Evolutionary conservation across 2,888 invertebrate species (phyloP), one percentile per base, ranked within the genome.

Genomic region (Rhingia campestris): DNA sequence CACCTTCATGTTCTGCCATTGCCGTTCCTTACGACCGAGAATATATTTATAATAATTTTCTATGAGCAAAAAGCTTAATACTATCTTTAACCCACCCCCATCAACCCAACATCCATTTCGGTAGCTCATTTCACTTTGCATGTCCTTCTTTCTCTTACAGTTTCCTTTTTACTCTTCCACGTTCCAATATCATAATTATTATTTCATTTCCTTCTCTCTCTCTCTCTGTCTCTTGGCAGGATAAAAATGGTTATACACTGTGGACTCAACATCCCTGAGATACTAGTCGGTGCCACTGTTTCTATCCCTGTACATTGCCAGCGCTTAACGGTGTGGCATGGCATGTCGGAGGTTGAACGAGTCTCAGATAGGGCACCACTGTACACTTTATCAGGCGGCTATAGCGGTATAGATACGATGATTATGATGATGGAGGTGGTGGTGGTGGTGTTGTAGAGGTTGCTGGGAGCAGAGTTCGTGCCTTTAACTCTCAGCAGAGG

Each of bases 251-350:
- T 69, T 69, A 73, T 63, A 82, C 22, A 22, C 22, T 22, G 22
- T 22, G 22, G 22, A 22, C 22, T 22, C 22, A 22, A 22, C 69
- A 79, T 67, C 67, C 56, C 72, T 64, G 58, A 73, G 69, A 80
- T 74, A 49, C 70, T 70, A 84, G 74, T 84, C 64, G 84, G 82
- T 84, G 80, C 75, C 84, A 79, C 84, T 84, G 75, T 80, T 77
- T 45, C 66, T 67, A 43, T 77, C 41, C 56, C 66, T 66, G 2
- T 22, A 2, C 22, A 59, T 32, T 56, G 37, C 10, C 33, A 37
- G 14, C n/a, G 53, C 37, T 56, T 54, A 54, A 37, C 53, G 45
- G 12, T 5, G 41, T 56, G 35, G 67, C 30, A 49, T 61, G 53
- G 59, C 33, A 54, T 39, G 67, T 30, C 41, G 45, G 73, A 70